Percentiles rank a stretch among this genome's conserved stretches.
Conservation (phyloP, 2,888 invertebrate species). For the Spodoptera littoralis region DNA sequence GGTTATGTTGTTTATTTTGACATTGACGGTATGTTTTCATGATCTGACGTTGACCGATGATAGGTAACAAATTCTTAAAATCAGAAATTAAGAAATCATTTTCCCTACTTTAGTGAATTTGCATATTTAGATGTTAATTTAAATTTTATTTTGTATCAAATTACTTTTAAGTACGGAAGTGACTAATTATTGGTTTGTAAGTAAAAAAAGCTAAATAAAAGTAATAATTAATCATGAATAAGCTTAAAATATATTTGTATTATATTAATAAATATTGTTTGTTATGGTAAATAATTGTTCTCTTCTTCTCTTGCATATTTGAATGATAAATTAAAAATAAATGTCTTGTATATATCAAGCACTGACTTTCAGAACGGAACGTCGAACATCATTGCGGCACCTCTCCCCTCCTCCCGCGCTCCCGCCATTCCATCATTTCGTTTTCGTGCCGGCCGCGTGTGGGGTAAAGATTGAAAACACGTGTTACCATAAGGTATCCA, state of each 20-base stretch:
- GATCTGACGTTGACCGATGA: too few species aligned
- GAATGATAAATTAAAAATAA: slow-evolving; percentile 11
- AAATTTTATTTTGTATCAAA: not conserved
- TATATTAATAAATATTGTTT: not conserved
- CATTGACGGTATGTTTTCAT: too few species aligned
- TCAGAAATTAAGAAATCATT: too few species aligned
- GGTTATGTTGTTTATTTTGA: slow-evolving; percentile 27
- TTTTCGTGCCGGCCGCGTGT: slow-evolving; percentile 64
- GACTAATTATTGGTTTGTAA: too few species aligned
- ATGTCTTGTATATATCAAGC: not conserved
- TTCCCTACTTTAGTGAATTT: too few species aligned
- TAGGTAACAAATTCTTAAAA: too few species aligned
- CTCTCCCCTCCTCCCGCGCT: not conserved
- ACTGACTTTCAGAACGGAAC: slow-evolving; percentile 34
- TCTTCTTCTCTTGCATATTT: too few species aligned
- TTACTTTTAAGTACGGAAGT: too few species aligned
- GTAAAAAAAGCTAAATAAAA: too few species aligned
- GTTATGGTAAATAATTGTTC: too few species aligned
- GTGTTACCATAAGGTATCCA: slow-evolving; percentile 59
- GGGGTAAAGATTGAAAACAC: slow-evolving; percentile 60
- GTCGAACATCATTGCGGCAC: slow-evolving; percentile 15
- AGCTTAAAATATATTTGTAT: not conserved
- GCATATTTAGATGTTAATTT: too few species aligned
- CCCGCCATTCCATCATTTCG: slow-evolving; percentile 15
- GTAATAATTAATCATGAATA: not conserved